phyloP scores from a whole-genome alignment of 2,888 invertebrate genomes.

The Protophormia terraenovae region DNA sequence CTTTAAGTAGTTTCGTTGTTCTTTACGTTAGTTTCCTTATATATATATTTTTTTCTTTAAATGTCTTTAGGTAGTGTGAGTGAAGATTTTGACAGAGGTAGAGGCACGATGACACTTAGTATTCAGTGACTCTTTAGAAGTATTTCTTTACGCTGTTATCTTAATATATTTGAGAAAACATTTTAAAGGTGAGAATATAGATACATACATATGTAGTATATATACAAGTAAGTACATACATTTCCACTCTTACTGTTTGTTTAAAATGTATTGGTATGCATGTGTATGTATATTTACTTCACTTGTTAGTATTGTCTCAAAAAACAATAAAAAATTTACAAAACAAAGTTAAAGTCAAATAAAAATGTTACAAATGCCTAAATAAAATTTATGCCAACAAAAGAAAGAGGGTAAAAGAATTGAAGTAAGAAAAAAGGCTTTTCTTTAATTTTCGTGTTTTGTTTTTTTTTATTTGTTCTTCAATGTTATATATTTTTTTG shows the following conservation, averaged over 20 bases:
- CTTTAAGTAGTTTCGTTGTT: not conserved
- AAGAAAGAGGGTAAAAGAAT: not conserved
- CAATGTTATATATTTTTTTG: too few species aligned
- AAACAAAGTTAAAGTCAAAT: not conserved
- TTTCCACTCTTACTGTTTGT: too few species aligned
- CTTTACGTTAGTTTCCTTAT: not conserved
- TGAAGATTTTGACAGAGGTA: not conserved
- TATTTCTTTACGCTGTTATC: conserved; percentile 4
- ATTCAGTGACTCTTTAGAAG: conserved; percentile 11
- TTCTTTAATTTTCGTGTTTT: conserved; percentile 13
- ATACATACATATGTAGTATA: too few species aligned
- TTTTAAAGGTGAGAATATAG: not conserved
- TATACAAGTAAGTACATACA: not conserved
- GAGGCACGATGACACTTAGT: conserved; percentile 10
- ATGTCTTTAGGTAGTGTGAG: not conserved
- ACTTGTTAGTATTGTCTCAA: not conserved
- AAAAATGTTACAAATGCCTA: conserved; percentile 17
- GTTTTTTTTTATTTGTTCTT: not conserved
- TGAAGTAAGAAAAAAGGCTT: conserved; percentile 14
- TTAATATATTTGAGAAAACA: not conserved
- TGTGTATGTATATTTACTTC: not conserved
- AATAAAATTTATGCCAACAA: not conserved
- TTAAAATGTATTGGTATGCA: not conserved
- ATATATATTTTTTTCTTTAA: not conserved
- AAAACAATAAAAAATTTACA: not conserved